phyloP scores from a whole-genome alignment of 2,888 invertebrate genomes.

The Tipula helvola region DNA sequence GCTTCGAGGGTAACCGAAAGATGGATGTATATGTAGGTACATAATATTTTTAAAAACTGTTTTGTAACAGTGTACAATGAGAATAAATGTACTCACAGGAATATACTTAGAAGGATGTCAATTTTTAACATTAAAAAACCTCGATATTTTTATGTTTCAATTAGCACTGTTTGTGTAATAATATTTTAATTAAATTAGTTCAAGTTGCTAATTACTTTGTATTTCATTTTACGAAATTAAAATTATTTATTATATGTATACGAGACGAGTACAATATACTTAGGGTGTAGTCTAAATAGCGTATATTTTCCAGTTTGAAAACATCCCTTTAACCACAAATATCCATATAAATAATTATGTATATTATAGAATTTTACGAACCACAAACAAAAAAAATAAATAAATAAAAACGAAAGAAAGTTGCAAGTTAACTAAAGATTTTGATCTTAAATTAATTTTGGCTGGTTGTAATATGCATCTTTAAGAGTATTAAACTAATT shows the following conservation, averaged over 20 bases:
- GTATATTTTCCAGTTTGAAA: neutral
- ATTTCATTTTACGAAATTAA: neutral
- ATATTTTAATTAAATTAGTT: neutral
- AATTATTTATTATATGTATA: neutral
- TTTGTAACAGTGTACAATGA: too few species aligned
- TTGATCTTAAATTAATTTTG: neutral
- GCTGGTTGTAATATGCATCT: neutral
- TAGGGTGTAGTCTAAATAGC: neutral
- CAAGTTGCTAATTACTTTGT: neutral
- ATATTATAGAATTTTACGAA: neutral
- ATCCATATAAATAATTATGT: neutral
- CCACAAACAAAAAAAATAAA: too few species aligned
- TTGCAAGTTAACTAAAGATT: neutral
- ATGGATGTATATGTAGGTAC: neutral
- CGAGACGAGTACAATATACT: neutral
- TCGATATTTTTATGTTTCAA: neutral
- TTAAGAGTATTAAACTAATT: neutral
- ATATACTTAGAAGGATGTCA: neutral
- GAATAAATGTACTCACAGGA: neutral
- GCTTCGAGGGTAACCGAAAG: neutral
- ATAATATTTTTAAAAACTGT: too few species aligned
- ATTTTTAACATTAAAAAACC: neutral
- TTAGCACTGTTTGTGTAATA: neutral
- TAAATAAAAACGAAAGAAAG: neutral
- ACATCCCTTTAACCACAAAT: neutral